Conservation (phyloP, 2,888 invertebrate species). For the Melanostoma scalare region DNA sequence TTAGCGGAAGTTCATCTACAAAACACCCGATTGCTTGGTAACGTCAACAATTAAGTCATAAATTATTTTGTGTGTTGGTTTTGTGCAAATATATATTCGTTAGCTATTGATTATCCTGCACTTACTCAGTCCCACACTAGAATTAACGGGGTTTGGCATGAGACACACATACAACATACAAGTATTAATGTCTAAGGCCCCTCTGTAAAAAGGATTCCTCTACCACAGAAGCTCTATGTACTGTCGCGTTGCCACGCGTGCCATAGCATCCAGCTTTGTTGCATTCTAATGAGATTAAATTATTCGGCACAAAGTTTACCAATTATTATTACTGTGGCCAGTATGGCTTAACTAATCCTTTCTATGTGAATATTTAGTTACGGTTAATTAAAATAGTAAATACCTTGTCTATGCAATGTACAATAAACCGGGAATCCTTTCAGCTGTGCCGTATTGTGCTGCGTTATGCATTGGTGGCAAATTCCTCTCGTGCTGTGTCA, state of each 20-base stretch:
- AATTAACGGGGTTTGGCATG: background rate
- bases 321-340: slow-evolving; percentile 54
- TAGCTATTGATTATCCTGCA: slow-evolving; percentile 36
- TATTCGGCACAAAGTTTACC: slow-evolving; percentile 64
- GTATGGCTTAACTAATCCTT: slow-evolving; percentile 64
- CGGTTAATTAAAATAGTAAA: slow-evolving; percentile 68
- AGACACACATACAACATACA: slow-evolving; percentile 1
- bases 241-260: background rate
- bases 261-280: background rate
- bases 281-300: slow-evolving; percentile 64
- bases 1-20: background rate
- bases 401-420: slow-evolving; percentile 56
- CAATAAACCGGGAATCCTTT: slow-evolving; percentile 59
- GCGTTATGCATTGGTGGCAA: slow-evolving; percentile 2
- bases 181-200: background rate
- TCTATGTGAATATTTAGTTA: slow-evolving; percentile 71
- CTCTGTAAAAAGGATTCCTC: background rate
- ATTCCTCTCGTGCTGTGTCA: slow-evolving; percentile 17
- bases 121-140: slow-evolving; percentile 13
- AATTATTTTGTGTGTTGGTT: slow-evolving; percentile 29
- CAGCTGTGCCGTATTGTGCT: slow-evolving; percentile 10
- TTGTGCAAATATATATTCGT: slow-evolving; percentile 1
- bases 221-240: no score
- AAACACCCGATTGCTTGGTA: background rate
- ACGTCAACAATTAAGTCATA: slow-evolving; percentile 41